These are phyloP conservation scores for Drosophila paramelanica DNA, from an alignment of 2,888 invertebrate genomes.

Conservation along the genomic window DNA sequence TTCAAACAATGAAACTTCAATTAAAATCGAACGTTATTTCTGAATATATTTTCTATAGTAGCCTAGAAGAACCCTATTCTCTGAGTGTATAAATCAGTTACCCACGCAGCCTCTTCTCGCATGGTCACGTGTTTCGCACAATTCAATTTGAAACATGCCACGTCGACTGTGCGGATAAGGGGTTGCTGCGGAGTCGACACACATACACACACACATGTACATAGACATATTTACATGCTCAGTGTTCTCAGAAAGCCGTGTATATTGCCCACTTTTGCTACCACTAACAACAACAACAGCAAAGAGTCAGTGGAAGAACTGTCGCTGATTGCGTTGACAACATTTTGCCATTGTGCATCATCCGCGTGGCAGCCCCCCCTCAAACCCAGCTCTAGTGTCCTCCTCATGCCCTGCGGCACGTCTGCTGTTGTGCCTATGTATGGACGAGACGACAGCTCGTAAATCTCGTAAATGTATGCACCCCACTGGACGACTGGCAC, in stretches of 20 bases:
- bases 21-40: too few relatives aligned
- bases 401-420: conserved; percentile 2
- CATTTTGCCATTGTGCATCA: conserved; percentile 76
- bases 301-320: conserved; percentile 34
- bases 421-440: conserved; percentile 40
- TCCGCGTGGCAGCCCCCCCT: conserved; percentile 23
- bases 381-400: too few relatives aligned
- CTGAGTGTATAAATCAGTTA: neutral
- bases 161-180: conserved; percentile 3
- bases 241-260: conserved; percentile 22
- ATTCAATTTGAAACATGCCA: conserved; percentile 76
- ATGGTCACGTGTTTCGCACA: conserved; percentile 77
- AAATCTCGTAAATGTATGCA: conserved; percentile 80
- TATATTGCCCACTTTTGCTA: conserved; percentile 57
- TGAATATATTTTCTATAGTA: too few relatives aligned
- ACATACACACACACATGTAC: neutral
- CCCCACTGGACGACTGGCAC: conserved; percentile 61
- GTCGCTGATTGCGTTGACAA: conserved; percentile 80
- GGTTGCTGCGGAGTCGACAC: neutral
- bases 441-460: conserved; percentile 70
- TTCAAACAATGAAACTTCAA: too few relatives aligned
- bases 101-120: neutral
- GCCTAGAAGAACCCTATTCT: neutral
- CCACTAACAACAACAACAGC: conserved; percentile 61
- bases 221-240: conserved; percentile 31